These are phyloP conservation scores for Abrostola tripartita DNA, from an alignment of 2,888 invertebrate genomes.

Conservation along the genomic window DNA sequence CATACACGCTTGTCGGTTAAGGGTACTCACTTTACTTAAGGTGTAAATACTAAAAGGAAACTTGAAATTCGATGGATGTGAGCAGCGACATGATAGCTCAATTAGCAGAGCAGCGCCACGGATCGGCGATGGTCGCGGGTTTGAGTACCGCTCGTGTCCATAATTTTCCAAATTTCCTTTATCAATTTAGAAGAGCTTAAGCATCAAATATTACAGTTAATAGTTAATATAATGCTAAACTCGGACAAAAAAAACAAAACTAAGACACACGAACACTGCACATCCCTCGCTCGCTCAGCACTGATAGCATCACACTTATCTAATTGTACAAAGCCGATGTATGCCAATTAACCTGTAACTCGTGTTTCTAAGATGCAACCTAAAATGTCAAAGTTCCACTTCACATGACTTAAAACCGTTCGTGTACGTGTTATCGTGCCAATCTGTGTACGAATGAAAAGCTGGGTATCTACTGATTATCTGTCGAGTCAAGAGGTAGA, in stretches of 20 bases:
- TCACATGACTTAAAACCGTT: conserved; percentile 44
- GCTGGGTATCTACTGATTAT: conserved; percentile 22
- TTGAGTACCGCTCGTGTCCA: too few relatives aligned
- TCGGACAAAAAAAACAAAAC: neutral
- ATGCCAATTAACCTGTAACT: conserved; percentile 48
- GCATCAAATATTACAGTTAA: too few relatives aligned
- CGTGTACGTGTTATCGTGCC: conserved; percentile 35
- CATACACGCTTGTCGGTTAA: too few relatives aligned
- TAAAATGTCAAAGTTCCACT: conserved; percentile 46
- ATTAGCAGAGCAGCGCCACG: too few relatives aligned
- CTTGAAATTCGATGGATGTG: too few relatives aligned
- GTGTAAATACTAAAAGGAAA: too few relatives aligned
- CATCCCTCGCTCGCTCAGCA: conserved; percentile 3
- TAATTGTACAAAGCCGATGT: conserved; percentile 47
- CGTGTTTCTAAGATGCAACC: conserved; percentile 41
- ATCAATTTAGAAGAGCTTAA: too few relatives aligned
- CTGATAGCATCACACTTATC: conserved; percentile 31
- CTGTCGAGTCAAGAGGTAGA: conserved; percentile 28
- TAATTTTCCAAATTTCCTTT: too few relatives aligned
- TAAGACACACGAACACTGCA: neutral
- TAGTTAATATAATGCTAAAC: too few relatives aligned
- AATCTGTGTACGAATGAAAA: conserved; percentile 32
- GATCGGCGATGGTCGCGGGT: too few relatives aligned
- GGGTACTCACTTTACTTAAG: too few relatives aligned
- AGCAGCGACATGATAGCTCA: too few relatives aligned